Percentiles rank a stretch among this genome's conserved stretches.
Evolutionary conservation across 2,888 invertebrate species (phyloP).

Genomic region (Congeria kusceri): DNA sequence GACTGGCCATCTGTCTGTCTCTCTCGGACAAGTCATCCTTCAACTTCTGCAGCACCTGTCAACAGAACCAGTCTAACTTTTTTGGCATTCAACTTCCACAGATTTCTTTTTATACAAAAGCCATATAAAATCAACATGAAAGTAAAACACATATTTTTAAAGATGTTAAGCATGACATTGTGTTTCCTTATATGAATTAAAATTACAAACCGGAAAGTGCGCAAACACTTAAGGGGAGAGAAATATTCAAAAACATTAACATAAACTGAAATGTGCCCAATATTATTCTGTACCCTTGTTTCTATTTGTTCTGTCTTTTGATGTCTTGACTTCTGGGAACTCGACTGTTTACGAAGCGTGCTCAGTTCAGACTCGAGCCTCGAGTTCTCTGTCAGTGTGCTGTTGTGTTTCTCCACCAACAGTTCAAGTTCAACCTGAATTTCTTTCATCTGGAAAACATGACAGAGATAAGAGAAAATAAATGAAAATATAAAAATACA

Average conservation of each 20-base stretch:
- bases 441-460: conserved; percentile 65
- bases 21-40: conserved; percentile 75
- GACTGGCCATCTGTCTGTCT: conserved; percentile 63
- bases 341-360: conserved; percentile 40
- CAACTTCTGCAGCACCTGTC: conserved; percentile 62
- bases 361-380: conserved; percentile 70
- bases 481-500: too few species aligned
- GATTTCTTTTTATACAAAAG: too few species aligned
- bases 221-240: too few species aligned
- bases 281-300: conserved; percentile 44
- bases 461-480: too few species aligned
- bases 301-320: conserved; percentile 62
- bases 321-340: conserved; percentile 53
- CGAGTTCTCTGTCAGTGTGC: conserved; percentile 65
- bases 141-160: too few species aligned
- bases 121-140: too few species aligned
- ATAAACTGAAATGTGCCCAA: too few species aligned
- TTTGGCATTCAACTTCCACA: too few species aligned
- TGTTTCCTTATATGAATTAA: too few species aligned
- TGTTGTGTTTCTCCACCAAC: conserved; percentile 63
- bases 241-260: too few species aligned
- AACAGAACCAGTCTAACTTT: not conserved
- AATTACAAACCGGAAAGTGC: too few species aligned
- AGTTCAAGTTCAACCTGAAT: conserved; percentile 70
- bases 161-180: too few species aligned